Base-by-base conservation (phyloP, 2,113 vertebrate genomes). In the Gambusia affinis region DNA sequence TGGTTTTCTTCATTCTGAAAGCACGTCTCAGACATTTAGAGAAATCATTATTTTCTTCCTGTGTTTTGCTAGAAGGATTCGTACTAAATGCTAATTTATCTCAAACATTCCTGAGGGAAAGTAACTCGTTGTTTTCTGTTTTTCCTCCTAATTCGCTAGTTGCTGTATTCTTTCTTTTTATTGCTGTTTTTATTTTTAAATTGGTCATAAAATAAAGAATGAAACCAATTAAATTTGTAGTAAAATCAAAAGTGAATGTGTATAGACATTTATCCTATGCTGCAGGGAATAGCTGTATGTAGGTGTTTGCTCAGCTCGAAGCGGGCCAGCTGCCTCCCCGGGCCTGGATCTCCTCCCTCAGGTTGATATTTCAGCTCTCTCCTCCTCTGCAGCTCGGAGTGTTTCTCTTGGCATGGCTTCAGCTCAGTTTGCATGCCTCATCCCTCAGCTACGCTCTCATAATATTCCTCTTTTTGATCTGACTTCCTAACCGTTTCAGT, bases 241-340 rank as follows among this genome's bases (percentile, higher is more conserved):
- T 72, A 28, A 72, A 77, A 27, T 44, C 2, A 22, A 29, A 63
- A 12, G 14, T 0, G 62, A 75, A 62, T 15, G 44, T 61, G 70
- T 77, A 63, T 68, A 76, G 81, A 75, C 69, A 73, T 67, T 2
- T 8, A 30, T 75, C 73, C 17, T 1, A 2, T 1, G 8, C 70
- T 84, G 79, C 70, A 65, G 72, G 60, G 73, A 66, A 63, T 79
- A 67, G 78, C 67, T 69, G 61, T 63, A 61, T 67, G 81, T 72
- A 67, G 76, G 70, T 81, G 89, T 92, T 88, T 87, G 63, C 76
- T 78, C 60, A 75, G 68, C 74, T 73, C 1, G 29, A 73, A 79
- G 71, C 62, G 67, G 81, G 63, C 74, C 76, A 71, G 37, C 74
- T 60, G 37, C 62, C 83, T 64, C 51, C 51, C 33, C 17, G 6